Base-by-base conservation (phyloP, 2,113 vertebrate genomes). In the Mungos mungo region DNA sequence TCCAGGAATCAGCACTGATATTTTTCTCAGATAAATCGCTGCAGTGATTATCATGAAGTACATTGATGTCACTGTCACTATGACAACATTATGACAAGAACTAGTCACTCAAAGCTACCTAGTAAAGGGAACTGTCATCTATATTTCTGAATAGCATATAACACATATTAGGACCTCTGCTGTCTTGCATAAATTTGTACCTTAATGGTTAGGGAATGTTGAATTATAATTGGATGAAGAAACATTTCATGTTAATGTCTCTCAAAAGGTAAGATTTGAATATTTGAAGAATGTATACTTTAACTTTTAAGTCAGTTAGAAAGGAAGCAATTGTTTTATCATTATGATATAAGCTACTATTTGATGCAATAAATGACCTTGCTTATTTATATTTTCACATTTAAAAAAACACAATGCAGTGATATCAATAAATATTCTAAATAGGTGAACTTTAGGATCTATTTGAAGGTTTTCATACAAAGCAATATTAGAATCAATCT, bases 51-150 rank as follows among this genome's bases (percentile, higher is more conserved):
- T 96, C 94, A 97, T 93, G 98, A 98, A 98, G 86, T 98, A 93
- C 97, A 96, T 85, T 98, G 98, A 99, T 98, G 98, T 98, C 98
- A 99, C 98, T 94, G 96, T 99, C 98, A 98, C 98, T 99, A 98
- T 98, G 98, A 99, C 98, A 99, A 98, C 98, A 98, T 98, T 98
- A 97, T 98, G 98, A 98, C 98, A 99, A 98, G 96, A 97, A 98
- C 95, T 98, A 98, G 93, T 98, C 98, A 98, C 94, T 97, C 96
- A 81, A 95, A 97, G 97, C 97, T 98, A 97, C 96, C 97, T 98
- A 95, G 95, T 97, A 94, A 97, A 98, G 98, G 69, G 85, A 98
- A 98, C 90, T 98, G 97, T 98, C 96, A 97, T 98, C 41, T 97
- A 1, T 85, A 60, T 90, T 97, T 98, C 71, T 91, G 3, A 89